Base-by-base conservation (phyloP, 2,888 invertebrate species). In the Scrobipalpa atriplicella region DNA sequence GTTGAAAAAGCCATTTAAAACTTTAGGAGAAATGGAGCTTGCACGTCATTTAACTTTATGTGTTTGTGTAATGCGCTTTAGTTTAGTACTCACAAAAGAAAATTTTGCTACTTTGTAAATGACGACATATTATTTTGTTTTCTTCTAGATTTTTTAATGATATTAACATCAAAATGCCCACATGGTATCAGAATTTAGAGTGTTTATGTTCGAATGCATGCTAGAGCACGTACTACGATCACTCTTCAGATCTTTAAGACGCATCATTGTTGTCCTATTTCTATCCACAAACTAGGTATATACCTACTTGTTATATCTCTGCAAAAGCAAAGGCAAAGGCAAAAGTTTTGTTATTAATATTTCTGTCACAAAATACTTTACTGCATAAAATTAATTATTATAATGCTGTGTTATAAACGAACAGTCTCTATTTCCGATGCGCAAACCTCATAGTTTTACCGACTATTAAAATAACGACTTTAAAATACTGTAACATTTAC, bases 231-330 rank as follows among this genome's bases (percentile, higher is more conserved):
- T 7, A n/a, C n/a, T n/a, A 0, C 21, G 9, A 19, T 54, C 54
- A 54, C 54, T 21, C 52, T 29, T 29, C 19, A 1, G 21, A 54
- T 21, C 21, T 3, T n/a, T 47, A 19, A 19, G 54, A 21, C 54
- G 54, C 9, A 54, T 54, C 21, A 21, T 54, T 54, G 54, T 54
- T 54, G 54, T 18, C 54, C 54, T 54, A 54, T 54, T 54, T 54
- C 1, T 54, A 18, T 1, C 11, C 47, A 10, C n/a, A 7, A 47
- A 16, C 3, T 47, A 43, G 43, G 13, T n/a, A 43, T n/a, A 43
- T n/a, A 43, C 1, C n/a, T 43, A 13, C 43, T 3, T 2, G n/a
- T n/a, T 43, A 8, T 43, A 43, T 43, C 43, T n/a, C 43, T 3
- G 13, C n/a, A n/a, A 2, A n/a, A 10, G n/a, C 29, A 29, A 29